These are phyloP conservation scores for Liparis tanakae DNA, from an alignment of 2,797 vertebrate species.

Conservation along the genomic window DNA sequence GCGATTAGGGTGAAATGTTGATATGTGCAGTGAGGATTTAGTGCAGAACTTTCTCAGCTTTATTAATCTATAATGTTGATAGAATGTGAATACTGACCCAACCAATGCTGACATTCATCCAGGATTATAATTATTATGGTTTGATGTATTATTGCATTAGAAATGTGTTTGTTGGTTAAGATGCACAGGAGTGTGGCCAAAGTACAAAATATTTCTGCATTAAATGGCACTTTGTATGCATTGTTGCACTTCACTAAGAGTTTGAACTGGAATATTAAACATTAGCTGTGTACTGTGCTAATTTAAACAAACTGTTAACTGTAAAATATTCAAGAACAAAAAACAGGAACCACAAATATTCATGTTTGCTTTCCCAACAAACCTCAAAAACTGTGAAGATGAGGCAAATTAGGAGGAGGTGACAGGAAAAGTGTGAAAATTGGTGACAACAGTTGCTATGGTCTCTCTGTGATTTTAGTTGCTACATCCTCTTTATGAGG, in stretches of 20 bases:
- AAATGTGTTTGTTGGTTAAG: not conserved
- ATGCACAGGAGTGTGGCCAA: not conserved
- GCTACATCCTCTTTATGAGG: not conserved
- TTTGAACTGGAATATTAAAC: not conserved
- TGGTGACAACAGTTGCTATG: not conserved
- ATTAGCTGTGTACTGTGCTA: not conserved
- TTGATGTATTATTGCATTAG: not conserved
- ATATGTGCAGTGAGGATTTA: not conserved
- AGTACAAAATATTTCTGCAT: not conserved
- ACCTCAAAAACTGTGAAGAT: conserved; percentile 14
- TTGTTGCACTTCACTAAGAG: not conserved
- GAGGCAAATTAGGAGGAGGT: conserved; percentile 21
- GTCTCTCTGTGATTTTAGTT: not conserved
- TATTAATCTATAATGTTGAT: not conserved
- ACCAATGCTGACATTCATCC: not conserved
- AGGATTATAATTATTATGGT: too few species aligned
- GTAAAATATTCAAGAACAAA: not conserved
- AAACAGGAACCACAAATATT: not conserved
- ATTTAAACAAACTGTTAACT: too few species aligned
- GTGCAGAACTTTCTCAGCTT: not conserved
- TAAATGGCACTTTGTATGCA: not conserved
- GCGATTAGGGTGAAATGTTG: not conserved
- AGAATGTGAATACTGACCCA: conserved; percentile 2
- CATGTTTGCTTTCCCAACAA: conserved; percentile 18
- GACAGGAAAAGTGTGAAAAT: conserved; percentile 28